phyloP scores from a whole-genome alignment of 2,797 vertebrate species.

The Tamandua tetradactyla region DNA sequence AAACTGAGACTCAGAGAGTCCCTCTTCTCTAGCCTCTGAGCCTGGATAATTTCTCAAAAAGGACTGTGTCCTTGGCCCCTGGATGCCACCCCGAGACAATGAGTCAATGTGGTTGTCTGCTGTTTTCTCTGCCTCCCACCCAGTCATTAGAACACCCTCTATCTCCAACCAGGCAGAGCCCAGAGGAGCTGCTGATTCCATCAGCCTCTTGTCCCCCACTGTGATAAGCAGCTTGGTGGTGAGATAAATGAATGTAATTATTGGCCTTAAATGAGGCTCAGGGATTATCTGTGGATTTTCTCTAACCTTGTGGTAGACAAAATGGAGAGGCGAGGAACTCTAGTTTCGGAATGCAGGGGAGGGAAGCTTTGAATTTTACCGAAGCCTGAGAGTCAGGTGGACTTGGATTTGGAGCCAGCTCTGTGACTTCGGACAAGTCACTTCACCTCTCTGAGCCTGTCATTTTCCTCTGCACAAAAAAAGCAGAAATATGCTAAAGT shows the following conservation, averaged over 20 bases:
- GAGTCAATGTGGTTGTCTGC: neutral
- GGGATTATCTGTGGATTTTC: slow-evolving; percentile 67
- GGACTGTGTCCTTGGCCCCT: neutral
- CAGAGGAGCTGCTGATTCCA: neutral
- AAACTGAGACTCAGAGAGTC: slow-evolving; percentile 12
- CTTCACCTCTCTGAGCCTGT: no score
- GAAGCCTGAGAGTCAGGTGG: neutral
- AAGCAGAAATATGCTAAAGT: neutral
- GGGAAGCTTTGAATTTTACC: neutral
- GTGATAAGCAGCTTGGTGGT: slow-evolving; percentile 42
- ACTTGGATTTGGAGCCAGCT: neutral
- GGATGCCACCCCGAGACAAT: neutral
- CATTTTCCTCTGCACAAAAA: neutral
- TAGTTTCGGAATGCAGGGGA: slow-evolving; percentile 25
- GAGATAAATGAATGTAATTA: slow-evolving; percentile 57
- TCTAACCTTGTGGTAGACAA: slow-evolving; percentile 7
- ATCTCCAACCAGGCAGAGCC: neutral
- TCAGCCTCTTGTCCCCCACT: neutral
- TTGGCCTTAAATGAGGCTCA: slow-evolving; percentile 54
- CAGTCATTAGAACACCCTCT: neutral
- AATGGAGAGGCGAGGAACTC: neutral
- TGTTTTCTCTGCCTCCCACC: neutral
- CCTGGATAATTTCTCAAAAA: neutral
- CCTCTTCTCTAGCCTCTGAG: neutral
- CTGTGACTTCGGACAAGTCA: neutral